A percentile compares a stretch with the other conserved stretches of the same genome.
These are phyloP conservation scores for Ictalurus punctatus DNA, from an alignment of 2,113 vertebrate species.

Conservation along the genomic window DNA sequence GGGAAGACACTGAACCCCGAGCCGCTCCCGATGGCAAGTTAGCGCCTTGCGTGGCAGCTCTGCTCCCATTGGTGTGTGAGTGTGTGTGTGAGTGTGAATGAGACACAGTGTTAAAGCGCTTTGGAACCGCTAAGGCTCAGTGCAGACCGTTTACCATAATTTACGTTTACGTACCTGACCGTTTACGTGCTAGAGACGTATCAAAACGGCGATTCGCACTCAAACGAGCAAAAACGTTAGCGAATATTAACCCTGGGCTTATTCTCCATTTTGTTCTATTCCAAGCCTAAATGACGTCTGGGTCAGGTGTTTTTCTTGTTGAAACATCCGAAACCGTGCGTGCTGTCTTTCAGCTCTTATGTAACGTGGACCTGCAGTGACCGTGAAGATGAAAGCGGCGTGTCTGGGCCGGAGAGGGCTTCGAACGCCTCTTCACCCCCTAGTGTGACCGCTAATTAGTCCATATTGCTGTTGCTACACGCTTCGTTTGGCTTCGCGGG, in stretches of 20 bases:
- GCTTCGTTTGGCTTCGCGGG: constrained; percentile 23
- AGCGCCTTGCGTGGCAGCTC: no score
- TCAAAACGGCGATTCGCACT: no score
- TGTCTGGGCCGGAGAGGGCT: constrained; percentile 11
- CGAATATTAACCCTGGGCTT: background rate
- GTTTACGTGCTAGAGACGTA: no score
- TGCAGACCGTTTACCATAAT: no score
- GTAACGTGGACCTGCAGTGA: background rate
- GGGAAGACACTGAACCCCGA: no score
- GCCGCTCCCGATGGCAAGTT: no score
- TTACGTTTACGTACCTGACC: no score
- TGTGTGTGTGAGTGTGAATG: no score
- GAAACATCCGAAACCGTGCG: background rate
- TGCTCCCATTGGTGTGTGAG: no score
- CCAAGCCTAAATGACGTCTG: background rate
- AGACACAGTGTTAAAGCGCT: no score
- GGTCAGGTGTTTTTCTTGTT: background rate
- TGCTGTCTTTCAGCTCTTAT: background rate
- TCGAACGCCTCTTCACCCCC: constrained; percentile 19
- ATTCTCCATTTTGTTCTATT: background rate
- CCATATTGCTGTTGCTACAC: constrained; percentile 26
- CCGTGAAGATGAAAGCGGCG: constrained; percentile 6
- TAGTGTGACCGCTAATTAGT: constrained; percentile 26
- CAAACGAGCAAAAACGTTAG: background rate
- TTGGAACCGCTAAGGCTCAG: no score